These are phyloP conservation scores for Drosophila yakuba DNA, from an alignment of 1,140 invertebrate genomes.

Conservation along the genomic window DNA sequence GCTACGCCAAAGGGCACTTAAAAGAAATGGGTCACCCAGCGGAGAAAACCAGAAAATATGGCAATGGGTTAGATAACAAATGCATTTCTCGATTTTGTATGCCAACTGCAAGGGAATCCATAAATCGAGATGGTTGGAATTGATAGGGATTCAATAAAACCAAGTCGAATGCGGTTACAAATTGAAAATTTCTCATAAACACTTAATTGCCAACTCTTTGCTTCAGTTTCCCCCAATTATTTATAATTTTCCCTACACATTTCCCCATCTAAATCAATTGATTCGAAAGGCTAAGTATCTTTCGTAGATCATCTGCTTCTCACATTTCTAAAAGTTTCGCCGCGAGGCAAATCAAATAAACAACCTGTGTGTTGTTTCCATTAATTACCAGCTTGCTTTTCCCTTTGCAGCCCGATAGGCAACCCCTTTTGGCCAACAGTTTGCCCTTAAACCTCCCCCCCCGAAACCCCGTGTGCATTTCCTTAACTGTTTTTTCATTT, in stretches of 20 bases:
- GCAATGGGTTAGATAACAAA: constrained; percentile 31
- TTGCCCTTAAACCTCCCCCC: constrained; percentile 23
- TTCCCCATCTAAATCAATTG: constrained; percentile 26
- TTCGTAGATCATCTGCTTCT: constrained; percentile 32
- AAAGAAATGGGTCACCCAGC: constrained; percentile 48
- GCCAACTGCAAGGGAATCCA: background rate
- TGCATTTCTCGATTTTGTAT: constrained; percentile 41
- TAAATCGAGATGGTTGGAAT: background rate
- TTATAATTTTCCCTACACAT: constrained; percentile 13
- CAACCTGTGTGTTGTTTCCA: constrained; percentile 16
- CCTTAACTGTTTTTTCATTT: constrained; percentile 44
- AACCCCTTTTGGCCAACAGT: constrained; percentile 3
- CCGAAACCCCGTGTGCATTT: constrained; percentile 38
- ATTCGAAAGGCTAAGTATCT: constrained; percentile 7
- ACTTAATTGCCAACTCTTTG: constrained; percentile 26
- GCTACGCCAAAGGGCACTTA: constrained; percentile 14
- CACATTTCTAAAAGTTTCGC: constrained; percentile 13
- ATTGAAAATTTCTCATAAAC: constrained; percentile 7
- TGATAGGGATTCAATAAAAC: background rate
- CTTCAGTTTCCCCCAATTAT: constrained; percentile 28
- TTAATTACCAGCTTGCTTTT: constrained; percentile 32
- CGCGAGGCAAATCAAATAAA: constrained; percentile 11
- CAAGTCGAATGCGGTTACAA: constrained; percentile 20
- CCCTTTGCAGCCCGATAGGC: constrained; percentile 22
- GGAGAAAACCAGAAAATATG: background rate